A percentile compares a stretch with the other conserved stretches of the same genome.
phyloP scores from a whole-genome alignment of 1,140 invertebrate species.

The Ips typographus region DNA sequence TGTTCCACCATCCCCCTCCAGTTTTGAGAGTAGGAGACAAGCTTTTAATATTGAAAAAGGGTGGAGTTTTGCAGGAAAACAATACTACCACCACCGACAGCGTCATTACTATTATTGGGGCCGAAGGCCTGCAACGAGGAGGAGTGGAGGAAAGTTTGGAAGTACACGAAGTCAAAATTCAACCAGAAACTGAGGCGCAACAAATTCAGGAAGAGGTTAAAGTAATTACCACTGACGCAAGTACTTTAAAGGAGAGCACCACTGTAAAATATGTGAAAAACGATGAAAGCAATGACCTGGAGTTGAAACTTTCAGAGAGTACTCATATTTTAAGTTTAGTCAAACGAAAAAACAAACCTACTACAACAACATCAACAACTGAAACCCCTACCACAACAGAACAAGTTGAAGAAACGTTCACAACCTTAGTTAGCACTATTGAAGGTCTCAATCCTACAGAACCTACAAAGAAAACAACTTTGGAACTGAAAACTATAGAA shows the following conservation, averaged over 20 bases:
- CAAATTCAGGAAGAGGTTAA: not conserved
- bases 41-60: slow-evolving; percentile 50
- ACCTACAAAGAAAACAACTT: slow-evolving; percentile 12
- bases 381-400: slow-evolving; percentile 2
- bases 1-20: slow-evolving; percentile 51
- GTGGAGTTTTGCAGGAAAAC: slow-evolving; percentile 49
- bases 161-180: slow-evolving; percentile 40
- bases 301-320: slow-evolving; percentile 37
- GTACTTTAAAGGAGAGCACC: not conserved
- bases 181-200: slow-evolving; percentile 4
- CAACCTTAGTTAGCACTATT: slow-evolving; percentile 11
- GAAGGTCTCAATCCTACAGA: slow-evolving; percentile 13
- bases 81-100: slow-evolving; percentile 48
- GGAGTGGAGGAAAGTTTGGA: slow-evolving; percentile 46
- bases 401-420: slow-evolving; percentile 10
- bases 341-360: slow-evolving; percentile 29
- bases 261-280: not conserved
- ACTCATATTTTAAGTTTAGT: slow-evolving; percentile 42
- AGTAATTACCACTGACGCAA: not conserved
- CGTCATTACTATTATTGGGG: slow-evolving; percentile 52
- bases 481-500: not conserved
- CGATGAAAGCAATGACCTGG: slow-evolving; percentile 31
- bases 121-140: slow-evolving; percentile 52
- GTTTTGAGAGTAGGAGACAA: slow-evolving; percentile 52
- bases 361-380: slow-evolving; percentile 6